Evolutionary conservation across 1,140 invertebrate species (phyloP).

Genomic region (Tetramorium simillimum): DNA sequence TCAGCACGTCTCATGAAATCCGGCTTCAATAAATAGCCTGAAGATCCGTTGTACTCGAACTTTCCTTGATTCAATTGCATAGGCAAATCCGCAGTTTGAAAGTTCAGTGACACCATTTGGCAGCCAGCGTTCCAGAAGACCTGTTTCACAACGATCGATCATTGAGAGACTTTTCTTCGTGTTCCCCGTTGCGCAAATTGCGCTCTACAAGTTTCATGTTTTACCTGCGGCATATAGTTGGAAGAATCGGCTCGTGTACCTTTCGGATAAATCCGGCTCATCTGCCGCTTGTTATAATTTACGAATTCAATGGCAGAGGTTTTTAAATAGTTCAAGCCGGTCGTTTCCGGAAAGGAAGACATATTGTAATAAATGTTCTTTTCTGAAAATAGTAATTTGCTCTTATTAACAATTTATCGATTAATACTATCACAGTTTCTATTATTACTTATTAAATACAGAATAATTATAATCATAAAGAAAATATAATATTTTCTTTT

Average conservation of each 20-base stretch:
- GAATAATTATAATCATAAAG: neutral
- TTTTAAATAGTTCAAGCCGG: conserved; percentile 97
- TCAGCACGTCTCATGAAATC: conserved; percentile 99
- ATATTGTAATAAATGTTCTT: conserved; percentile 98
- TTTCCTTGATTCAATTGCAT: conserved; percentile 99
- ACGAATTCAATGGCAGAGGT: conserved; percentile 99
- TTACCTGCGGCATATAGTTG: conserved; percentile 99
- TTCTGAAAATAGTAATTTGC: conserved; percentile 87
- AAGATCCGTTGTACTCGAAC: conserved; percentile 99
- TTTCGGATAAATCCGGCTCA: conserved; percentile 99
- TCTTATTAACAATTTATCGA: neutral
- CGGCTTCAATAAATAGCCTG: conserved; percentile 98
- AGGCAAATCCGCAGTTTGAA: conserved; percentile 99
- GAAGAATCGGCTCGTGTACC: conserved; percentile 99
- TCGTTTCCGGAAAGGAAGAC: conserved; percentile 99
- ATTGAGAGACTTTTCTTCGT: conserved; percentile 24
- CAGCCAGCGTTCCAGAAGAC: conserved; percentile 97
- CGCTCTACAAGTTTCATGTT: neutral
- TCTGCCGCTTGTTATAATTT: conserved; percentile 99
- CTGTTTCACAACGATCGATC: conserved; percentile 81
- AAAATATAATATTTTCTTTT: neutral
- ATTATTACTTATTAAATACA: neutral
- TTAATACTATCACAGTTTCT: neutral
- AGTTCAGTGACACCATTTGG: conserved; percentile 99
- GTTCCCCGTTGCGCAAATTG: neutral